Evolutionary conservation across 1,140 invertebrate species (phyloP).

Genomic region (Drosophila kohkoa): DNA sequence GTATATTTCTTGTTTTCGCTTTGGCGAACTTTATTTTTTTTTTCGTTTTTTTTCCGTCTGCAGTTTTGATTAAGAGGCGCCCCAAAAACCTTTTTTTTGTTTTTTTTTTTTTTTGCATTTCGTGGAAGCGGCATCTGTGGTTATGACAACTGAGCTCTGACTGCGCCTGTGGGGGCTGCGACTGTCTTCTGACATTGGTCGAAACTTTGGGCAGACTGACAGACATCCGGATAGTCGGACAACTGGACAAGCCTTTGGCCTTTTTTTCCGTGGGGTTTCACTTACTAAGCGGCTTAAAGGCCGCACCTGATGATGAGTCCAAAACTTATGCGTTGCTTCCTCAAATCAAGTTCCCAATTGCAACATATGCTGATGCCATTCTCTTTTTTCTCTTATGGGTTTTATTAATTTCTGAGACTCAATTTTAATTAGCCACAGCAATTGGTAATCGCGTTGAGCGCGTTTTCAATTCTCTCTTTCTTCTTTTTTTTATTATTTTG

Average conservation of each 20-base stretch:
- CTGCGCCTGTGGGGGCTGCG: not conserved
- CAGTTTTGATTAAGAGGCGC: constrained; percentile 74
- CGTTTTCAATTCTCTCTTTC: constrained; percentile 24
- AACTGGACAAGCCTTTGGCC: constrained; percentile 39
- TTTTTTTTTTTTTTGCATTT: constrained; percentile 56
- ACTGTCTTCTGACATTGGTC: constrained; percentile 5
- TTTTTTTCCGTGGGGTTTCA: constrained; percentile 64
- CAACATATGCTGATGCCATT: constrained; percentile 26
- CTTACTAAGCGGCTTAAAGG: constrained; percentile 76
- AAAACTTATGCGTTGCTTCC: constrained; percentile 1
- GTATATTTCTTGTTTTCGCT: constrained; percentile 7
- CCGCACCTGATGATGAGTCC: constrained; percentile 67
- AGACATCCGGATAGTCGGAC: constrained; percentile 16
- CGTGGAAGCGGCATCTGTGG: constrained; percentile 59
- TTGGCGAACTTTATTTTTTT: not conserved
- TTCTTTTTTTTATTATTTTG: constrained; percentile 30
- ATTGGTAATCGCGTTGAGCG: constrained; percentile 52
- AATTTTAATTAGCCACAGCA: constrained; percentile 68
- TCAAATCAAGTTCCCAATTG: constrained; percentile 21
- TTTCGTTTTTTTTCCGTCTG: constrained; percentile 52
- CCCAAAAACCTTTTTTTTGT: constrained; percentile 57
- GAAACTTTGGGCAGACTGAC: constrained; percentile 5
- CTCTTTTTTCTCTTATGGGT: constrained; percentile 19
- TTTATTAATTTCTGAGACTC: constrained; percentile 21
- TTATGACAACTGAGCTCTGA: constrained; percentile 67